phyloP scores from a whole-genome alignment of 2,113 vertebrate species.

The Corythoichthys haematopterus region DNA sequence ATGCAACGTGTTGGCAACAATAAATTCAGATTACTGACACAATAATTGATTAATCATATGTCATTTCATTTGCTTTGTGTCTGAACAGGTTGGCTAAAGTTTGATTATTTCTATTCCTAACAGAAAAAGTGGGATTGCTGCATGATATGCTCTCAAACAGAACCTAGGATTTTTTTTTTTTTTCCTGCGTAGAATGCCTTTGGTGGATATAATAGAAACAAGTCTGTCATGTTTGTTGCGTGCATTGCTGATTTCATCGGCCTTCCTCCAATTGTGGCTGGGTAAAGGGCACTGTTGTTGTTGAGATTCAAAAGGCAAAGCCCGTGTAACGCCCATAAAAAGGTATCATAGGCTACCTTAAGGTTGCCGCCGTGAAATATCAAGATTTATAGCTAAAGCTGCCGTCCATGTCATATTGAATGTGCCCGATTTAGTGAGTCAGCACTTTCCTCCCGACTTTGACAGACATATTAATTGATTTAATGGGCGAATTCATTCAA shows the following conservation, averaged over 20 bases:
- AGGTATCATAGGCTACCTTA: not conserved
- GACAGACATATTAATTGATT: not conserved
- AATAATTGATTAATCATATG: no score
- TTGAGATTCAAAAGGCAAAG: not conserved
- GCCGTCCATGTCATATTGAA: not conserved
- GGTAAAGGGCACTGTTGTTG: not conserved
- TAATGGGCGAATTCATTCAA: not conserved
- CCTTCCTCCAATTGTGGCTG: not conserved
- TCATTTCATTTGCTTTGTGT: no score
- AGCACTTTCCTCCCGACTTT: not conserved
- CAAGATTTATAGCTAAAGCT: not conserved
- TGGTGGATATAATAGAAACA: not conserved
- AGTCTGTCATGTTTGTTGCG: not conserved
- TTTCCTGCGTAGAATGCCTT: not conserved
- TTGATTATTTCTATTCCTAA: no score
- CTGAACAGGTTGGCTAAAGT: no score
- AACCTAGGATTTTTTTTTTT: not conserved
- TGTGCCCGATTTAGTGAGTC: not conserved
- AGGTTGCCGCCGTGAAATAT: not conserved
- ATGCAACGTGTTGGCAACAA: no score
- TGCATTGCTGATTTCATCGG: not conserved
- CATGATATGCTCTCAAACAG: no score
- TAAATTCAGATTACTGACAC: no score
- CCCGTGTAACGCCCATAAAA: not conserved
- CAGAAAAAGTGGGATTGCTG: no score